Percentiles rank a stretch among this genome's conserved stretches.
Conservation (phyloP, 1,140 invertebrate genomes). For the Bicyclus anynana region DNA sequence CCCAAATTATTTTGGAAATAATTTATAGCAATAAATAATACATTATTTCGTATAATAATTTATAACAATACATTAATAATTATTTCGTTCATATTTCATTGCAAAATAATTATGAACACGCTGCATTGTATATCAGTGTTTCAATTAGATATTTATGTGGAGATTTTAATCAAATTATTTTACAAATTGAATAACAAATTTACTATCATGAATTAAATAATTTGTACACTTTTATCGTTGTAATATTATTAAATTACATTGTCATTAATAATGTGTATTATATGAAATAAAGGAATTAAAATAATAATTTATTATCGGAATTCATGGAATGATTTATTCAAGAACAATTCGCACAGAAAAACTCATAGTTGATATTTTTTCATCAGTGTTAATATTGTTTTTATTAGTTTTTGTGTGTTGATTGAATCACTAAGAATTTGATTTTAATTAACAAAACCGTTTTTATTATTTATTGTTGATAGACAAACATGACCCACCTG, state of each 20-base stretch:
- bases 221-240: not conserved
- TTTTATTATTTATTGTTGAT: no score
- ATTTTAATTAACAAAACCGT: no score
- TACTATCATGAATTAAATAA: not conserved
- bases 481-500: no score
- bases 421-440: no score
- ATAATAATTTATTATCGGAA: no score
- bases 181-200: not conserved
- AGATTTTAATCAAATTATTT: not conserved
- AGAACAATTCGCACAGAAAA: no score
- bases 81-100: not conserved
- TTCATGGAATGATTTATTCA: no score
- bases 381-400: no score
- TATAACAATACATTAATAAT: not conserved
- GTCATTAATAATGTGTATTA: not conserved
- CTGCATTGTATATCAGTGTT: not conserved
- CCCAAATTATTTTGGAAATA: no score
- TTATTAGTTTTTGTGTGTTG: no score
- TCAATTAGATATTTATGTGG: not conserved
- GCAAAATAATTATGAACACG: not conserved
- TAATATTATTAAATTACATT: not conserved
- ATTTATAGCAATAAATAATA: no score
- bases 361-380: no score
- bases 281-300: not conserved
- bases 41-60: not conserved